Evolutionary conservation across 2,797 vertebrate species (phyloP).

Genomic region (Scyliorhinus canicula): DNA sequence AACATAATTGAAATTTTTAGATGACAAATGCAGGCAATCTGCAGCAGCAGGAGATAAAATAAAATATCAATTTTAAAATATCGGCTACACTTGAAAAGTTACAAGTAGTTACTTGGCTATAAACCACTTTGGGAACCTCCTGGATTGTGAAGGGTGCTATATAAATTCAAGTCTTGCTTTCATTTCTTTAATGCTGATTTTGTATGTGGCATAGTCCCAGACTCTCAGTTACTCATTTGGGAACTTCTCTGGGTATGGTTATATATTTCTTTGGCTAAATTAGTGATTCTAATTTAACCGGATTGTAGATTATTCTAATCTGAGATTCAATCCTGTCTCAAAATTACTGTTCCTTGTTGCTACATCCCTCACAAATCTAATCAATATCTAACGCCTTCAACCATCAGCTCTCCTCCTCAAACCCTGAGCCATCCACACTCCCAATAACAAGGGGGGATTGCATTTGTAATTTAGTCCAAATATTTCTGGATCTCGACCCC

Average conservation of each 20-base stretch:
- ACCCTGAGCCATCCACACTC: neutral
- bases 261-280: neutral
- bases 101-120: neutral
- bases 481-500: no score
- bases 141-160: neutral
- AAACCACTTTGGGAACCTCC: neutral
- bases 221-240: neutral
- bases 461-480: no score
- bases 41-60: neutral
- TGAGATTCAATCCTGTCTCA: neutral
- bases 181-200: neutral
- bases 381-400: neutral
- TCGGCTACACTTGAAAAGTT: neutral
- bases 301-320: neutral
- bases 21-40: neutral
- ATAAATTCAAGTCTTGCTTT: neutral
- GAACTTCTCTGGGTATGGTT: neutral
- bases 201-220: neutral
- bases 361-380: neutral
- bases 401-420: neutral
- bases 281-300: neutral
- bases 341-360: neutral
- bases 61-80: neutral
- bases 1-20: neutral
- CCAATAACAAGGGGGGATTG: no score